These are phyloP conservation scores for Polydrusus tereticollis DNA, from an alignment of 2,888 invertebrate genomes.

Conservation along the genomic window DNA sequence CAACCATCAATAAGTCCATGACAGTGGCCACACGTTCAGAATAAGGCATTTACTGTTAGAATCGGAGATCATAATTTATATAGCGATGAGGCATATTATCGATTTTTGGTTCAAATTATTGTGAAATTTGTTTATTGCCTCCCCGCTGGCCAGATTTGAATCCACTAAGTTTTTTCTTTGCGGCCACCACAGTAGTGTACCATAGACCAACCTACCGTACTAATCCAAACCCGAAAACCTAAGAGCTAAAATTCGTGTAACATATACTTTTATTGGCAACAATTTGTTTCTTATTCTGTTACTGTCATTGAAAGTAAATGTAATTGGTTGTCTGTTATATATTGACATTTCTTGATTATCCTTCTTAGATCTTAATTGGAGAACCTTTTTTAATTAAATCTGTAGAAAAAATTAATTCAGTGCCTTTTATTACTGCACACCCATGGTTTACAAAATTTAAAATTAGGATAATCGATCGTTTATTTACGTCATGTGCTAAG, in stretches of 20 bases:
- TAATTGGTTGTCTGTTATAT: background rate
- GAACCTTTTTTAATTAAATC: background rate
- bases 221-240: no score
- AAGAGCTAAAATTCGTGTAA: no score
- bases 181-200: no score
- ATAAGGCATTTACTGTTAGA: background rate
- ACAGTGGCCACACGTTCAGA: constrained; percentile 25
- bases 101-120: no score
- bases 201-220: no score
- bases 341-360: background rate
- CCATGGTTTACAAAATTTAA: background rate
- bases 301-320: background rate
- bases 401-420: background rate
- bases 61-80: no score
- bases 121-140: no score
- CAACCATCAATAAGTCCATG: constrained; percentile 22
- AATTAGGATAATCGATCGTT: no score
- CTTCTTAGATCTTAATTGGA: constrained; percentile 2
- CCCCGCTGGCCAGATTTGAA: no score
- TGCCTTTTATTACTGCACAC: background rate
- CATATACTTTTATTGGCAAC: background rate
- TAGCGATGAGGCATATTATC: no score
- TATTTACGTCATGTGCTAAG: no score
- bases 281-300: background rate
- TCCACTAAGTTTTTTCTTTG: no score